These are phyloP conservation scores for Upupa epops DNA, from an alignment of 2,113 vertebrate species.

Conservation along the genomic window DNA sequence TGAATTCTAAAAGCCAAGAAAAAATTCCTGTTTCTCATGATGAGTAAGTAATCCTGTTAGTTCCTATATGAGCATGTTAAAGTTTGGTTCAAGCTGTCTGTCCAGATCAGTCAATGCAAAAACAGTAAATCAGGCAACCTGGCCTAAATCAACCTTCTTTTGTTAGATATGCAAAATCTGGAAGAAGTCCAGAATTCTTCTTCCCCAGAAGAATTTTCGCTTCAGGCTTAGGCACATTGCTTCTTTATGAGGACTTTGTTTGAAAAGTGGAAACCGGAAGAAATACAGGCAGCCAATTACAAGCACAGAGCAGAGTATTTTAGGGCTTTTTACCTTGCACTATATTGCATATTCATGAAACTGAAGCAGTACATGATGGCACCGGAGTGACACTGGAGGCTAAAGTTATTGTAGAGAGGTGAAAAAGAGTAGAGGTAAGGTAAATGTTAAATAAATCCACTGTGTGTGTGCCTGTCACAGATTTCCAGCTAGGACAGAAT, in stretches of 20 bases:
- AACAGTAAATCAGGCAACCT: neutral
- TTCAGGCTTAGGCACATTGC: neutral
- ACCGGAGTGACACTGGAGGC: neutral
- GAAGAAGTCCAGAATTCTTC: neutral
- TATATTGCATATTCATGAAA: fast-evolving
- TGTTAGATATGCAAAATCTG: neutral
- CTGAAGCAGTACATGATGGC: neutral
- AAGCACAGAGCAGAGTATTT: neutral
- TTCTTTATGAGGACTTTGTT: neutral
- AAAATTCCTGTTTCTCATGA: neutral
- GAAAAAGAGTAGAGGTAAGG: neutral
- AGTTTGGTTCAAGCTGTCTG: neutral
- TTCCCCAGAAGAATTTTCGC: neutral
- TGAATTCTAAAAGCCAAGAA: neutral
- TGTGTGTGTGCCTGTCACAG: neutral
- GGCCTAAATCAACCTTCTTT: neutral
- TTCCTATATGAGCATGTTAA: neutral
- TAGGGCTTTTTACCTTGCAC: neutral
- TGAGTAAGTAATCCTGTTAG: neutral
- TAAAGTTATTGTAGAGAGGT: neutral
- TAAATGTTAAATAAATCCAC: neutral
- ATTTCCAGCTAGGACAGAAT: neutral
- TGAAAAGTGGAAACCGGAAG: neutral
- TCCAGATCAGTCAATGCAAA: neutral
- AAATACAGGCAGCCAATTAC: neutral